These are phyloP conservation scores for Chironomus tepperi DNA, from an alignment of 1,140 invertebrate species.

Conservation along the genomic window DNA sequence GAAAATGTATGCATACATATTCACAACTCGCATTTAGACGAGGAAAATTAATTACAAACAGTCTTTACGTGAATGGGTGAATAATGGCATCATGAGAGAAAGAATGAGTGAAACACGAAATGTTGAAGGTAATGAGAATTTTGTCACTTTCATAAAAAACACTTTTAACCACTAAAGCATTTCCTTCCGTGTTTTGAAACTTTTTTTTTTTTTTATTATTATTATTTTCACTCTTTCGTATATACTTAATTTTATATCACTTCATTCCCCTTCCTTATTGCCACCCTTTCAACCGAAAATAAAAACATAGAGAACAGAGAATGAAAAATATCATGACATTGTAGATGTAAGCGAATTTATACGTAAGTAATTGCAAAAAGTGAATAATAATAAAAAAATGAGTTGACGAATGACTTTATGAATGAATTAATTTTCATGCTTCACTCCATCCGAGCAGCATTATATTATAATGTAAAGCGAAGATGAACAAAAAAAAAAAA, in stretches of 20 bases:
- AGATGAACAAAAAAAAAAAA: too few relatives aligned
- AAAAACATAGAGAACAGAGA: not conserved
- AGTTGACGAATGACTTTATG: conserved; percentile 12
- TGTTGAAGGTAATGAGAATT: not conserved
- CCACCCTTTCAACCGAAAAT: not conserved
- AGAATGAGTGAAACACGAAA: not conserved
- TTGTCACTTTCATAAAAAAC: not conserved
- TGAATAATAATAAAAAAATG: not conserved
- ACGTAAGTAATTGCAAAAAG: not conserved
- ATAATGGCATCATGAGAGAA: not conserved
- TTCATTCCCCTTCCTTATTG: not conserved
- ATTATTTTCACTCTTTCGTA: too few relatives aligned
- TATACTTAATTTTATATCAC: too few relatives aligned
- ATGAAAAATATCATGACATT: not conserved
- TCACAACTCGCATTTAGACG: not conserved
- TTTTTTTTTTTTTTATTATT: too few relatives aligned
- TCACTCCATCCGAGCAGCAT: not conserved
- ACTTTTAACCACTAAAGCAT: too few relatives aligned
- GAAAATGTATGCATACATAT: not conserved
- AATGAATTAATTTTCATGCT: conserved; percentile 14
- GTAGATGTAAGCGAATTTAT: not conserved
- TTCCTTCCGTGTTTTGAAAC: too few relatives aligned
- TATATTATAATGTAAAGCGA: not conserved
- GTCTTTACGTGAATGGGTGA: not conserved
- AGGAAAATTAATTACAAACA: conserved; percentile 3